These are phyloP conservation scores for Labrus mixtus DNA, from an alignment of 2,113 vertebrate species.

Conservation along the genomic window DNA sequence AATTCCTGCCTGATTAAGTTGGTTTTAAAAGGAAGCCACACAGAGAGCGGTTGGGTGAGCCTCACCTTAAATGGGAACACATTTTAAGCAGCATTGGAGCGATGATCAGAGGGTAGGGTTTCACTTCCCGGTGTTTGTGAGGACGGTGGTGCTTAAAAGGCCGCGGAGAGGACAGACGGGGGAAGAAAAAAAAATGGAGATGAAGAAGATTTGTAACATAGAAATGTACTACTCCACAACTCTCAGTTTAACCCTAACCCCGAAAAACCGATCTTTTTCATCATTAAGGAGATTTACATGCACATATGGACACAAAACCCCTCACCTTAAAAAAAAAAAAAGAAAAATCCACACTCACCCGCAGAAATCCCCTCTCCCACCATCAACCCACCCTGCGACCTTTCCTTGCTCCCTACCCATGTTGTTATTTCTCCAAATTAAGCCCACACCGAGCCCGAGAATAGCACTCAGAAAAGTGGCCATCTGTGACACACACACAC, in stretches of 20 bases:
- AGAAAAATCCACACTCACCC: conserved; percentile 2
- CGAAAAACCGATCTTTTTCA: not conserved
- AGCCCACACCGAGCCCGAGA: conserved; percentile 66
- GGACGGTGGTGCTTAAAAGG: conserved; percentile 40
- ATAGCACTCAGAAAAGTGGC: conserved; percentile 49
- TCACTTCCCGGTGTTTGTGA: conserved; percentile 72
- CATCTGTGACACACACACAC: conserved; percentile 49
- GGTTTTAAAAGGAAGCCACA: conserved; percentile 80
- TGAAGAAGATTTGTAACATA: not conserved
- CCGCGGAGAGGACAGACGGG: conserved; percentile 34
- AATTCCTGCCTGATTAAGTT: conserved; percentile 82
- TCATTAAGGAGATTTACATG: not conserved
- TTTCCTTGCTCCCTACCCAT: conserved; percentile 71
- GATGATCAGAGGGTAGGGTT: conserved; percentile 70
- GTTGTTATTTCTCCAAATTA: conserved; percentile 83
- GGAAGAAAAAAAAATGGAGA: conserved; percentile 20
- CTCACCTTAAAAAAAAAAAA: conserved; percentile 4
- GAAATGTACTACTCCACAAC: not conserved
- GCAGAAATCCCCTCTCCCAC: conserved; percentile 16
- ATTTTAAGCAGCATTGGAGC: conserved; percentile 67
- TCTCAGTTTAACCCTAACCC: no score
- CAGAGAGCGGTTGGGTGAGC: conserved; percentile 71
- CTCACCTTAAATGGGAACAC: conserved; percentile 84
- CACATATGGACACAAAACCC: not conserved
- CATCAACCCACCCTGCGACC: conserved; percentile 50